phyloP scores from a whole-genome alignment of 2,113 vertebrate genomes.

The Phycodurus eques region DNA sequence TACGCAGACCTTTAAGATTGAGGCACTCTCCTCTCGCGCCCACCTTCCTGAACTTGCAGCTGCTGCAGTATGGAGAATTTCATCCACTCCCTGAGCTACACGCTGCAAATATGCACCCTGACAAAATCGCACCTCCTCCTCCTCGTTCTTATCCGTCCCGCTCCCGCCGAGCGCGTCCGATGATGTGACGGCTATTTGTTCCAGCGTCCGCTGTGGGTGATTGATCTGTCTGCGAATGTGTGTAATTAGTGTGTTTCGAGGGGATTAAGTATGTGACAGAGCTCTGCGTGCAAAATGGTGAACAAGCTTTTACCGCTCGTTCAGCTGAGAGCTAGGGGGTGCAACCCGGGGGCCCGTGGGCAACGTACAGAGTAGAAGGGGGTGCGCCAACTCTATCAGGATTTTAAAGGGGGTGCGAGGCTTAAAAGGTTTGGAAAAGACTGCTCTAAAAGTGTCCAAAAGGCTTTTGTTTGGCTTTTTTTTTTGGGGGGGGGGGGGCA shows the following conservation, averaged over 20 bases:
- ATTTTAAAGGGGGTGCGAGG: too few relatives aligned
- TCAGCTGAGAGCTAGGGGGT: too few relatives aligned
- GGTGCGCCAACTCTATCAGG: slow-evolving; percentile 3
- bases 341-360: too few relatives aligned
- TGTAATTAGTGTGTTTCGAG: slow-evolving; percentile 31
- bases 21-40: slow-evolving; percentile 32
- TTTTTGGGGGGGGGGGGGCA: too few relatives aligned
- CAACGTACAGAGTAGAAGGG: not conserved
- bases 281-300: not conserved
- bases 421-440: not conserved
- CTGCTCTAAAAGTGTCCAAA: not conserved
- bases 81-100: slow-evolving; percentile 50
- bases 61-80: slow-evolving; percentile 68
- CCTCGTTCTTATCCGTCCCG: not conserved
- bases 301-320: slow-evolving; percentile 13
- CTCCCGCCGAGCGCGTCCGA: slow-evolving; percentile 15
- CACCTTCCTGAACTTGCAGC: slow-evolving; percentile 68
- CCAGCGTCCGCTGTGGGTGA: slow-evolving; percentile 43
- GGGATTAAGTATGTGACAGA: slow-evolving; percentile 21
- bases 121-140: slow-evolving; percentile 43
- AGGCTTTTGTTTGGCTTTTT: too few relatives aligned
- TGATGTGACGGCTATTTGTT: slow-evolving; percentile 40
- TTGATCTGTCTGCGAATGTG: slow-evolving; percentile 31
- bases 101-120: slow-evolving; percentile 11
- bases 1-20: slow-evolving; percentile 49